Evolutionary conservation across 2,113 vertebrate species (phyloP), one percentile per base, ranked within the genome.

Genomic region (Nesoenas mayeri): DNA sequence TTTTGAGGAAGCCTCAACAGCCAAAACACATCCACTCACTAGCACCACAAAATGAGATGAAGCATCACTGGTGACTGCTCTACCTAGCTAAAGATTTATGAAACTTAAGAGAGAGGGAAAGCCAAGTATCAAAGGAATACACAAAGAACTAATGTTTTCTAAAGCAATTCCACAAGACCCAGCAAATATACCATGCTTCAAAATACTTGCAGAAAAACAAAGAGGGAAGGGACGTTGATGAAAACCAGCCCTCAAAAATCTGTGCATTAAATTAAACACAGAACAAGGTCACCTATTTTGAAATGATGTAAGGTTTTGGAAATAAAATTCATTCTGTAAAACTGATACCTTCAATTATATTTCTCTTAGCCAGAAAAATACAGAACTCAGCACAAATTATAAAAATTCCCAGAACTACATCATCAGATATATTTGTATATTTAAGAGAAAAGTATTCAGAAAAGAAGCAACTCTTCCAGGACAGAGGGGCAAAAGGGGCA

Each of bases 351-450:
- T 93, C 77, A 88, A 56, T 81, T 91, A 90, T 89, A 91, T 91
- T 94, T 91, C 82, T 94, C 70, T 96, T 93, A 97, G 85, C 40
- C 82, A 91, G 56, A 96, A 94, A 92, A 95, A 93, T 56, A 65
- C 91, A 82, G 56, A 88, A 29, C 60, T 97, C 89, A 96, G 84
- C 77, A 94, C 71, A 96, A 96, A 91, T 72, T 38, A 66, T 60
- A 51, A 80, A 87, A 6, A 5, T n/a, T 70, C 44, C 36, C 42
- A 73, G 40, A 93, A 94, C 47, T 17, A 62, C 32, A 78, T n/a
- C 15, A 70, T 51, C 9, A 8, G 36, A 79, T 57, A 28, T 54
- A 91, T 75, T 34, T 82, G 31, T 32, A 73, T 42, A 74, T 58
- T 88, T 73, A 83, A 94, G 38, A 32, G 56, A 74, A 84, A 81